These are phyloP conservation scores for Tenebrosternarchus preto DNA, from an alignment of 2,113 vertebrate species.

Conservation along the genomic window DNA sequence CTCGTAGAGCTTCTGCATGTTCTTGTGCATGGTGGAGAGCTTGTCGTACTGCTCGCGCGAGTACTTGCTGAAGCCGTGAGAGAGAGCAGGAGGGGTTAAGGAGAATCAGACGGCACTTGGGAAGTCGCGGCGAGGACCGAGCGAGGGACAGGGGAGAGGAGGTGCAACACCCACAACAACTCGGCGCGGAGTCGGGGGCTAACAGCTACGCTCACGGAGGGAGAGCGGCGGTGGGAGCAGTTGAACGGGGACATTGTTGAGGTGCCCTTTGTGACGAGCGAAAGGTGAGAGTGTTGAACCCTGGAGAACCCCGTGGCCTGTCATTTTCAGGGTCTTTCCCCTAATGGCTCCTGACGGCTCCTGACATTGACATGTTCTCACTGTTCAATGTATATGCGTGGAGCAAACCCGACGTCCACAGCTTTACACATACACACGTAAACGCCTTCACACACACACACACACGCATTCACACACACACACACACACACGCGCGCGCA, in stretches of 20 bases:
- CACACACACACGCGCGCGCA: not conserved
- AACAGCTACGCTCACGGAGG: conserved; percentile 63
- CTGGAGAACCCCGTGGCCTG: conserved; percentile 62
- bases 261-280: conserved; percentile 71
- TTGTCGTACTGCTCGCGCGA: conserved; percentile 93
- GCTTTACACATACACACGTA: conserved; percentile 12
- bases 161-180: too few relatives aligned
- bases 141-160: too few relatives aligned
- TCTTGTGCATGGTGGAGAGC: conserved; percentile 91
- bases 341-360: conserved; percentile 72
- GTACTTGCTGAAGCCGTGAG: conserved; percentile 88
- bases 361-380: conserved; percentile 68
- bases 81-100: conserved; percentile 81
- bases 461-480: too few relatives aligned
- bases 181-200: too few relatives aligned
- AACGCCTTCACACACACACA: too few relatives aligned
- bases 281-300: conserved; percentile 70
- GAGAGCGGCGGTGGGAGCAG: conserved; percentile 66
- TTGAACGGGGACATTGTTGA: conserved; percentile 74
- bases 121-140: not conserved
- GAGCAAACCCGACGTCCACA: conserved; percentile 48
- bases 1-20: conserved; percentile 94
- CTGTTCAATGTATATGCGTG: conserved; percentile 62
- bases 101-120: conserved; percentile 19
- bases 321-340: conserved; percentile 72